Percentiles rank a stretch among this genome's conserved stretches.
These are phyloP conservation scores for Campylomormyrus numenius DNA, from an alignment of 2,113 vertebrate genomes.

Conservation along the genomic window DNA sequence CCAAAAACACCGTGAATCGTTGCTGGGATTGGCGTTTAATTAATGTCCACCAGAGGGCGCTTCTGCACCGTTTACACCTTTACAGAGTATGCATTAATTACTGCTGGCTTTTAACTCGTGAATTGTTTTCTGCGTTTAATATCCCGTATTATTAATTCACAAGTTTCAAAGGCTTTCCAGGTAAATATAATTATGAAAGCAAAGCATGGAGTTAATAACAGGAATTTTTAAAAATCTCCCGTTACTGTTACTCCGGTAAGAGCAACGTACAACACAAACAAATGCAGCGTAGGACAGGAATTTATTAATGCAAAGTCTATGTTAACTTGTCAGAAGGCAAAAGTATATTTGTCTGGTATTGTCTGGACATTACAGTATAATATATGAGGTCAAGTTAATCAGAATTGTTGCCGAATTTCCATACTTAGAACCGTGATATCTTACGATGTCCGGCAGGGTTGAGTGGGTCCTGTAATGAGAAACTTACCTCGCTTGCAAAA, in stretches of 20 bases:
- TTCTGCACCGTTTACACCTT: not conserved
- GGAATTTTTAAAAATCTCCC: not conserved
- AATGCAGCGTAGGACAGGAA: not conserved
- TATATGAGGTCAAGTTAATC: not conserved
- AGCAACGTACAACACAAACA: not conserved
- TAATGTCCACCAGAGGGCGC: not conserved
- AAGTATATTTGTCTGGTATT: not conserved
- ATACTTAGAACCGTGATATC: not conserved
- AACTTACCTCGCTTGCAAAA: not conserved
- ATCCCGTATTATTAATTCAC: not conserved
- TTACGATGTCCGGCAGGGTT: not conserved
- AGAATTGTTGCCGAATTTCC: not conserved
- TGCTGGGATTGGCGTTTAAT: not conserved
- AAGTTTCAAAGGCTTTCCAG: not conserved
- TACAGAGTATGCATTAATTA: not conserved
- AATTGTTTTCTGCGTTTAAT: not conserved
- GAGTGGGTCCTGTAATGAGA: not conserved
- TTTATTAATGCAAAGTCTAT: not conserved
- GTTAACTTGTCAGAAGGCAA: not conserved
- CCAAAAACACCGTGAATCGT: not conserved
- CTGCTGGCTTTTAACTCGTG: not conserved
- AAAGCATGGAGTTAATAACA: not conserved
- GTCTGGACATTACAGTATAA: not conserved
- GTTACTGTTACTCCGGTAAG: not conserved
- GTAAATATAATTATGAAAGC: not conserved